Evolutionary conservation across 64 coral and sea anemone species (phyloP), one percentile per base, ranked within the genome.

Genomic region (Dendrophyllia cribrosa): DNA sequence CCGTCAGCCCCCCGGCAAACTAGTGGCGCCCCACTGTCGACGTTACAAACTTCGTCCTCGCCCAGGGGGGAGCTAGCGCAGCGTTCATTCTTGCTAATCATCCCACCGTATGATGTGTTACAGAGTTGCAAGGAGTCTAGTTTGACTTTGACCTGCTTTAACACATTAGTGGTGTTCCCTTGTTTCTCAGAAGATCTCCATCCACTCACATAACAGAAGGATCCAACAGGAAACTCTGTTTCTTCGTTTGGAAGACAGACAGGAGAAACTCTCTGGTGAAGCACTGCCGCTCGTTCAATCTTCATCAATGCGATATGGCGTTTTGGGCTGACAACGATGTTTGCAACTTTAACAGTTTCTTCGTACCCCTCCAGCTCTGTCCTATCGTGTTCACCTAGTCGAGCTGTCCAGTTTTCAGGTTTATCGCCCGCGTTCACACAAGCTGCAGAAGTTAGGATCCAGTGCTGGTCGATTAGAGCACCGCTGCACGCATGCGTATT

Each of bases 1-100:
- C 96, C 96, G 64, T 92, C 85, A 55, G 55, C 72, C 76, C 95
- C 85, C 21, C 93, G 78, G 77, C 96, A 98, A 84, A 84, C 86
- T 9, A 88, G 17, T 8, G 86, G 70, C 10, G 51, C 70, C 1
- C 86, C 86, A 17, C 49, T 75, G 6, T 88, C 86, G 52, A 72
- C 86, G 53, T 44, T 61, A 43, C 86, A 88, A 76, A 62, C 51
- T 43, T 51, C 20, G 58, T 9, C 20, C 44, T 71, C 17, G 4
- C 3, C 51, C 19, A 9, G 7, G n/a, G 70, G 11, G 51, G 26
- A 55, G 25, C 51, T 48, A 45, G 52, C 86, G 49, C 86, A 88
- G 4, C 15, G 12, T 34, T 88, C 68, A 23, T 76, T 48, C 70
- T 74, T 21, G 58, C 25, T 74, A 9, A 88, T 23, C 9, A 17